Base-by-base conservation (phyloP, 2,888 invertebrate species). In the Noctua fimbriata region DNA sequence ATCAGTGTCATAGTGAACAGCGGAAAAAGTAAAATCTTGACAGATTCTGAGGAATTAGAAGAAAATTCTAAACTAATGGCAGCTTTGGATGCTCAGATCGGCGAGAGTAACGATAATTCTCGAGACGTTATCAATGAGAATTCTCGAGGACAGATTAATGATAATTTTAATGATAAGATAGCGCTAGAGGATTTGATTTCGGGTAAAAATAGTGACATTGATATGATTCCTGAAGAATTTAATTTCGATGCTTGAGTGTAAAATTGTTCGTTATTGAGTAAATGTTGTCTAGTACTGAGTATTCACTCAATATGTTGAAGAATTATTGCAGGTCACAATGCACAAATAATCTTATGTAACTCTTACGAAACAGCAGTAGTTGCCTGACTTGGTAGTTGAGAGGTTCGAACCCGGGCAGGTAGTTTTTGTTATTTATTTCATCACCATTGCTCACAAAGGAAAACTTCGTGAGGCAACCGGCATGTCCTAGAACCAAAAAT, bases 11-110 rank as follows among this genome's bases (percentile, higher is more conserved):
- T 81, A 14, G 69, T 73, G 0, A 84, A 73, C 16, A 71, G 65
- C n/a, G 67, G 44, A 0, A 78, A 69, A 1, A 3, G 16, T 16
- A 76, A 81, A 55, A 28, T 10, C 0, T 28, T 28, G 3, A 66
- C 69, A 4, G 82, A 76, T 2, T 47, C 76, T 0, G 87, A 87
- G 6, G 79, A 79, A 0, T 44, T 76, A 1, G 85, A 85, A 0
- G 85, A 85, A 21, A 65, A 65, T 67, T 36, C 49, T 0, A 83
- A 74, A 0, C 36, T 86, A 1, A 80, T 86, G 85, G 85, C 47
- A 0, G 85, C 77, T 2, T 21, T 86, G 10, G 76, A 86, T 41
- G 85, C 87, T 2, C 21, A 86, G 58, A 86, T 86, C 0, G 85
- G 87, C 0, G 75, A 84, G 0, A 60, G 16, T 0, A 79, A 74